Evolutionary conservation across 1,140 invertebrate species (phyloP).

Genomic region (Steinernema khuongi): DNA sequence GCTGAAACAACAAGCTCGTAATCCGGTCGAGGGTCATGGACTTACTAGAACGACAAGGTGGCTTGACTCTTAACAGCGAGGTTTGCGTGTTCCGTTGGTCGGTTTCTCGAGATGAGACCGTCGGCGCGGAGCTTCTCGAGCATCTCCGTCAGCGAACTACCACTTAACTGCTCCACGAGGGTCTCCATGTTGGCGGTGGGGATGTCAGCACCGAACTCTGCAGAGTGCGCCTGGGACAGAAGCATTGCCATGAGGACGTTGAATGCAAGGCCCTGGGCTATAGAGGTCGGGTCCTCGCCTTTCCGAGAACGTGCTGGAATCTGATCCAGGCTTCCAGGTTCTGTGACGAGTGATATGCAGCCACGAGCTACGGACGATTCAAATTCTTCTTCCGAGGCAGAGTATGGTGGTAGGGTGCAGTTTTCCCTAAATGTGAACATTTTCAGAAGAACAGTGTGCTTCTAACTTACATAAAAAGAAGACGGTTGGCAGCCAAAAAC

Average conservation of each 20-base stretch:
- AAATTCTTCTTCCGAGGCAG: conserved; percentile 33
- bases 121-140: conserved; percentile 39
- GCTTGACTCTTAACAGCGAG: conserved; percentile 29
- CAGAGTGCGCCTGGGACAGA: conserved; percentile 17
- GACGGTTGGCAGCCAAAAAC: conserved; percentile 35
- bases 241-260: conserved; percentile 39
- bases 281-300: conserved; percentile 17
- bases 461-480: conserved; percentile 38
- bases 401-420: conserved; percentile 21
- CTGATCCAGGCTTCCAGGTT: conserved; percentile 12
- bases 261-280: conserved; percentile 38
- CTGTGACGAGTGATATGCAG: conserved; percentile 21
- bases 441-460: neutral
- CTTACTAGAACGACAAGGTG: conserved; percentile 42
- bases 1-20: conserved; percentile 28
- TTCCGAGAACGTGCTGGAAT: conserved; percentile 28
- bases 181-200: conserved; percentile 8
- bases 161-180: conserved; percentile 30
- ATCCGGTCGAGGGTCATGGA: neutral
- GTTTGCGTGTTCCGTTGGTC: conserved; percentile 19
- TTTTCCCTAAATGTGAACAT: conserved; percentile 30
- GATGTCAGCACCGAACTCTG: neutral
- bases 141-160: conserved; percentile 32
- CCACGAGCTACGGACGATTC: conserved; percentile 25
- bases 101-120: conserved; percentile 38